Base-by-base conservation (phyloP, 2,797 vertebrate genomes). In the Betta splendens region DNA sequence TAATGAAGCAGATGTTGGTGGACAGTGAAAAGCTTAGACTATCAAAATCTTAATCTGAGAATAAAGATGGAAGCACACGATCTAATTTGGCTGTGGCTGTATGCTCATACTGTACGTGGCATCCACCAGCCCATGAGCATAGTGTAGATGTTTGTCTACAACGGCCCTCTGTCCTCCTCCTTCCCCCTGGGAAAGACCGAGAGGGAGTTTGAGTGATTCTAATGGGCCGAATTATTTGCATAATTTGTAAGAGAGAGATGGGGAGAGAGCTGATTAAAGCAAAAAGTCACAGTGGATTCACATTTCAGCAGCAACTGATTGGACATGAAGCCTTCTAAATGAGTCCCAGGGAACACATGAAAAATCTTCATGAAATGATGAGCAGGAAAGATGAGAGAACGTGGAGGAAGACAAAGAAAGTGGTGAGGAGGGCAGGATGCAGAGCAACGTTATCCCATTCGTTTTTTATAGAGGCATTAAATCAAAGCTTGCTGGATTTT, bases 231-330 rank as follows among this genome's bases (percentile, higher is more conserved):
- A 46, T 67, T 81, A 73, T 88, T 85, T 87, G 73, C 85, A 85
- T 87, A 85, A 87, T 79, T 64, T 79, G 29, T 44, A 48, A 29
- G 52, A 58, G 46, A 61, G 38, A 37, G 51, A 38, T 1, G 39
- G 45, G 39, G 52, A 59, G 66, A 54, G 53, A 55, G 54, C 52
- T 85, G 87, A 89, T 89, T 88, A 85, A 66, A 84, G 80, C n/a
- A 74, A 75, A 64, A 81, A 69, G 84, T 86, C 86, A 79, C 65
- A 53, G 76, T 21, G 55, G 76, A 77, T 87, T 81, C 58, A 9
- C 48, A 11, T 81, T 85, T 79, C 73, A 53, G 56, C 45, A 33
- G 71, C 46, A n/a, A 50, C 67, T 80, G 76, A 89, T 86, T 80
- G 66, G 74, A 75, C 64, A 4, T 63, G 84, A 88, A 79, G 62